Evolutionary conservation across 2,113 vertebrate species (phyloP), one percentile per base, ranked within the genome.

Genomic region (Gyps fulvus): DNA sequence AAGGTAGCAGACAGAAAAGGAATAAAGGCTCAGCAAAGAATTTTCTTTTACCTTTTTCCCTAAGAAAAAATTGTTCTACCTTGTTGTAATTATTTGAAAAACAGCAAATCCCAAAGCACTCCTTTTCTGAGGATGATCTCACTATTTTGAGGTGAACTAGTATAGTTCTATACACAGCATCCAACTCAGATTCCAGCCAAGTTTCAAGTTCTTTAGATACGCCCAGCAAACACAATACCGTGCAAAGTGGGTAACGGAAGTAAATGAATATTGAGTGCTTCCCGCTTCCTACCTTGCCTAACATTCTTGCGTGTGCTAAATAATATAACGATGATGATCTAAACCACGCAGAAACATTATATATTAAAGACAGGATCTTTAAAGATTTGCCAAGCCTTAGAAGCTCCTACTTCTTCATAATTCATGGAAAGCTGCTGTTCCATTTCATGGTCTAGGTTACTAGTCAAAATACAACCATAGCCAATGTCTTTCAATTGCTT

Each of bases 141-240:
- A 6, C 2, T 9, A n/a, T 47, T 88, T 83, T 76, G 36, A 59
- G 11, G 29, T 77, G 72, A 69, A 45, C 16, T 40, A 42, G 4
- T 14, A 13, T 13, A 29, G 31, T 67, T 54, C 62, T 16, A 19
- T 8, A 40, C 13, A 71, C 7, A 69, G 10, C 16, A 65, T n/a
- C 11, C 42, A 73, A 31, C 21, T 77, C 23, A 57, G 54, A 77
- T 65, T 84, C 18, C 47, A 69, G 25, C 38, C 36, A 58, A 47
- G 11, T 50, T 79, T 79, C 31, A 21, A 25, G 16, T 62, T 93
- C 9, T 59, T 86, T 54, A 43, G 38, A 38, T 40, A 45, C 6
- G 74, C 18, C 3, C 16, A 89, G 20, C 7, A 69, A 83, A 69
- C 27, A 59, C 5, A 29, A 7, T 50, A 16, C 59, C 0, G 0